Conservation (phyloP, 2,888 invertebrate genomes). For the Tiliacea aurago region DNA sequence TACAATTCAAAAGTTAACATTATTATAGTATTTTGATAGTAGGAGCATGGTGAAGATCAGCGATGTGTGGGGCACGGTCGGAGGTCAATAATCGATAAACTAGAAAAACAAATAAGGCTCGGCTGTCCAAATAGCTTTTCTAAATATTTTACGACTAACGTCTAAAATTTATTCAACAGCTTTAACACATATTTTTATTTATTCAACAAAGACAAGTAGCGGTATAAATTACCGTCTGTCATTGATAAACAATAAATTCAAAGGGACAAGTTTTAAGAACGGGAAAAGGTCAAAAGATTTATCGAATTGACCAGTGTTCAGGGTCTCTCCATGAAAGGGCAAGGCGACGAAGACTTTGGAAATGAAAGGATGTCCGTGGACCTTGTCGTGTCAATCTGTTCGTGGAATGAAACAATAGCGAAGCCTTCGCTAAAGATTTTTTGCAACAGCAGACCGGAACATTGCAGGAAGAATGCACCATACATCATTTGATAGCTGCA, state of each 20-base stretch:
- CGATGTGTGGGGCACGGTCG: slow-evolving; percentile 29
- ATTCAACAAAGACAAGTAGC: slow-evolving; percentile 56
- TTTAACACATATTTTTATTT: slow-evolving; percentile 32
- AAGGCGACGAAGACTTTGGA: slow-evolving; percentile 62
- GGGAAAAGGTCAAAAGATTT: slow-evolving; percentile 60
- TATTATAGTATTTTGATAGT: slow-evolving; percentile 19
- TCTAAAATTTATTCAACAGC: slow-evolving; percentile 30
- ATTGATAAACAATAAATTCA: slow-evolving; percentile 47
- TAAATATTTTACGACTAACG: slow-evolving; percentile 53
- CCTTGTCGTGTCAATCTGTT: slow-evolving; percentile 59
- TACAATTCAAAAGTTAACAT: slow-evolving; percentile 48
- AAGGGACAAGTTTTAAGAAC: slow-evolving; percentile 54
- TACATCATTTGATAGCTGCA: slow-evolving; percentile 42
- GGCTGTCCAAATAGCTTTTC: slow-evolving; percentile 50
- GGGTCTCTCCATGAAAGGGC: slow-evolving; percentile 64
- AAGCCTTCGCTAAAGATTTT: slow-evolving; percentile 51
- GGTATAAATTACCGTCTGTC: slow-evolving; percentile 37
- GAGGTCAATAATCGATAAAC: slow-evolving; percentile 54
- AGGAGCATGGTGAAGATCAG: slow-evolving; percentile 17
- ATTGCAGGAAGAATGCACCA: slow-evolving; percentile 39
- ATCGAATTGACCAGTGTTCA: slow-evolving; percentile 65
- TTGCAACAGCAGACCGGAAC: slow-evolving; percentile 54
- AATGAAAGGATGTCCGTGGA: slow-evolving; percentile 68
- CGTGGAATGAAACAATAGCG: slow-evolving; percentile 58
- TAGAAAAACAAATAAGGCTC: slow-evolving; percentile 54